These are phyloP conservation scores for Trichonephila clavata DNA, from an alignment of 1,140 invertebrate species.

Conservation along the genomic window DNA sequence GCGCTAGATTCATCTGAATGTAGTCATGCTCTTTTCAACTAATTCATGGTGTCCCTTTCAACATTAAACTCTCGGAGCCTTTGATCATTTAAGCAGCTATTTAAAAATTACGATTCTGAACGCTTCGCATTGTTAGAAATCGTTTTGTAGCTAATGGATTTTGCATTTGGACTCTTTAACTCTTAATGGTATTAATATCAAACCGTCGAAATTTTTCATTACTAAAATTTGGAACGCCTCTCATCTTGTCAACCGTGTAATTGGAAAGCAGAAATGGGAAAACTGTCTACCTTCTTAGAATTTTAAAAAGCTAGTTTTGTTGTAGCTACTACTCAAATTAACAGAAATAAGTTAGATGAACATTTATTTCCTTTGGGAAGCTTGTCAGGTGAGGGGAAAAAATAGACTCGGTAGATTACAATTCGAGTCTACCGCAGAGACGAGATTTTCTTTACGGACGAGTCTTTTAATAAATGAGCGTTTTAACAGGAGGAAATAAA, in stretches of 20 bases:
- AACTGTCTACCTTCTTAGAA: slow-evolving; percentile 44
- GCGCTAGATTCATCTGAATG: slow-evolving; percentile 68
- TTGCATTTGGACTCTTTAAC: slow-evolving; percentile 73
- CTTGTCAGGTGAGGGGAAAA: slow-evolving; percentile 39
- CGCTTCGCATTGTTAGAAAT: slow-evolving; percentile 69
- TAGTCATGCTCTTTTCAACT: slow-evolving; percentile 62
- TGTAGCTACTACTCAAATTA: slow-evolving; percentile 68
- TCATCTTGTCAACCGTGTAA: slow-evolving; percentile 68
- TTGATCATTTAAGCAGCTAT: slow-evolving; percentile 75
- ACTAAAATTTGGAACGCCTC: slow-evolving; percentile 49
- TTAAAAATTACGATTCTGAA: slow-evolving; percentile 69
- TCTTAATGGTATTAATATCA: slow-evolving; percentile 75
- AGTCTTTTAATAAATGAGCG: slow-evolving; percentile 34
- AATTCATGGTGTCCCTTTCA: slow-evolving; percentile 60
- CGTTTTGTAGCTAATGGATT: slow-evolving; percentile 75
- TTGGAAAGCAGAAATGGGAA: slow-evolving; percentile 66
- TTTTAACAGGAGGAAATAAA: slow-evolving; percentile 72
- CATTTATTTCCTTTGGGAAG: slow-evolving; percentile 58
- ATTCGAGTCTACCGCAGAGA: slow-evolving; percentile 14
- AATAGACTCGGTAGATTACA: slow-evolving; percentile 22
- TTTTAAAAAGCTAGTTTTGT: slow-evolving; percentile 54
- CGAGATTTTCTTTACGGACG: slow-evolving; percentile 50
- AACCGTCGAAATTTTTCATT: slow-evolving; percentile 74
- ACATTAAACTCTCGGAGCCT: slow-evolving; percentile 54
- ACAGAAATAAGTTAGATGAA: slow-evolving; percentile 63